Base-by-base conservation (phyloP, 2,113 vertebrate species). In the Engystomops pustulosus region DNA sequence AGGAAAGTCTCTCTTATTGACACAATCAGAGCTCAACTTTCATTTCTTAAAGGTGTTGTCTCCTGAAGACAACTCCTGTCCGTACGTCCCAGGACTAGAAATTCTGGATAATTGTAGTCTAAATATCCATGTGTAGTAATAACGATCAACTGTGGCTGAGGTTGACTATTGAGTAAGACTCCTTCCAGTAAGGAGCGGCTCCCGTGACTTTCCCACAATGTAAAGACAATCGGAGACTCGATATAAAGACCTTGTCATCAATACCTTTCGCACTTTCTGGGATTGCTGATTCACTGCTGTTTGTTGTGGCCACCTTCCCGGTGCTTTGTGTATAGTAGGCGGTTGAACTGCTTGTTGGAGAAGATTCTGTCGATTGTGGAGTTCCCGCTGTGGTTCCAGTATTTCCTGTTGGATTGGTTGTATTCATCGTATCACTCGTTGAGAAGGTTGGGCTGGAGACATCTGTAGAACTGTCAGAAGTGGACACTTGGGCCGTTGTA, bases 191-290 rank as follows among this genome's bases (percentile, higher is more conserved):
- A 6, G 62, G 30, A 0, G 5, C 2, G 32, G 17, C 7, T 20
- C 1, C 14, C 17, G 14, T 32, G 17, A 34, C 62, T 67, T 34
- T 67, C 32, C 7, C n/a, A 27, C 10, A 45, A 12, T 47, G 18
- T n/a, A 23, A 15, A 45, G 12, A 72, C 41, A 44, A 41, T 71
- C 25, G 36, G 14, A 41, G 36, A 17, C 69, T 6, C 47, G 38
- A 11, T 38, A 1, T 14, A 74, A 30, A 30, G 70, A 74, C n/a
- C 30, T 62, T 36, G 15, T 9, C 18, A 3, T 0, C 6, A 38
- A 20, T 84, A 84, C 83, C 83, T 84, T 84, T 84, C 14, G 34
- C n/a, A 15, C 55, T 12, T 79, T 45, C 60, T 8, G 62, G 8
- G 4, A 38, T 2, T 14, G 44, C 45, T 1, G 62, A 32, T 3